Conservation (phyloP, 2,888 invertebrate species). For the Emmelina monodactyla region DNA sequence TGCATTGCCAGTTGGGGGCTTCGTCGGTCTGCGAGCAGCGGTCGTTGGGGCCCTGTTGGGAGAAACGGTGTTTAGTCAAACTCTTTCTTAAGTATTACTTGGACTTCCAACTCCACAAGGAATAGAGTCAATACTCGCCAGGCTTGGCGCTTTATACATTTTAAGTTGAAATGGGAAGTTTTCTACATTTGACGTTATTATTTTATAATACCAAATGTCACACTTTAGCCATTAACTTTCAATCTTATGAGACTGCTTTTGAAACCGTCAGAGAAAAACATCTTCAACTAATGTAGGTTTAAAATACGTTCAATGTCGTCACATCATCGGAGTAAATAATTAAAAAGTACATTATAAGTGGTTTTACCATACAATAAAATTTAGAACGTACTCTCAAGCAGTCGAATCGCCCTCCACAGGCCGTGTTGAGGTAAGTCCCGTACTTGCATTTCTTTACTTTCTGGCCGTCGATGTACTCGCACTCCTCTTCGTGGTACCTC, state of each 20-base stretch:
- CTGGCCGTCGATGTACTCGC: conserved; percentile 32
- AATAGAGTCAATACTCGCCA: not conserved
- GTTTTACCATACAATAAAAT: not conserved
- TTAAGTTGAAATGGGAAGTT: not conserved
- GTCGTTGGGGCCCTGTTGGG: conserved; percentile 6
- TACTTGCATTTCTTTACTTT: conserved; percentile 36
- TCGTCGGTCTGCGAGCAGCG: no score
- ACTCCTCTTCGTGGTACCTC: conserved; percentile 33
- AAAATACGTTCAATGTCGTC: no score
- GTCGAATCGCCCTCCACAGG: conserved; percentile 41
- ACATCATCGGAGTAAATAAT: no score
- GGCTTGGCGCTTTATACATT: not conserved
- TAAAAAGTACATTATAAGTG: not conserved
- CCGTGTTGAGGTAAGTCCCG: conserved; percentile 40
- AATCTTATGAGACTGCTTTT: no score
- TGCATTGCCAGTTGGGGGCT: no score
- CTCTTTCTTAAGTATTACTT: not conserved
- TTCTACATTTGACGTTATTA: not conserved
- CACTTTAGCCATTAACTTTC: no score
- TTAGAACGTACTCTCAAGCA: conserved; percentile 43
- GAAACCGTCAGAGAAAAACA: no score
- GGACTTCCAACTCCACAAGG: not conserved
- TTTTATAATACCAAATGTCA: no score
- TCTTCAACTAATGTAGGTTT: no score
- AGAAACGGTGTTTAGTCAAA: not conserved